Conservation (phyloP, 1,140 invertebrate genomes). For the Carposina sasakii region DNA sequence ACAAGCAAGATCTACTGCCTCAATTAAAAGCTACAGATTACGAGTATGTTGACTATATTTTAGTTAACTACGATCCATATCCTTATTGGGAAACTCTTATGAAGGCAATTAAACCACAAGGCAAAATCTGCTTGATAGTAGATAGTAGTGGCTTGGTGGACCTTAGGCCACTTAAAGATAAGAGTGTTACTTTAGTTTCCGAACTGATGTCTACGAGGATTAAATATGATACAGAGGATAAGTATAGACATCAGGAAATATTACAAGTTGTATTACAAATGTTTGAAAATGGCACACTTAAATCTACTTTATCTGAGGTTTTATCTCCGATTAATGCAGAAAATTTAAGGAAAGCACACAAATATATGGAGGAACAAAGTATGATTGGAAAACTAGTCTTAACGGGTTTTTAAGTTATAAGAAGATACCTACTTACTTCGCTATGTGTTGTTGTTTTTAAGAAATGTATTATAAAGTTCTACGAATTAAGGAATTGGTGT, state of each 20-base stretch:
- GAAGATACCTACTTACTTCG: too few species aligned
- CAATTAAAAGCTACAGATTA: conserved; percentile 43
- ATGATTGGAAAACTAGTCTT: conserved; percentile 52
- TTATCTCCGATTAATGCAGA: conserved; percentile 53
- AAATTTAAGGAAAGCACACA: conserved; percentile 49
- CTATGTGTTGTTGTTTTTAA: too few species aligned
- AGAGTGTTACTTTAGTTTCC: conserved; percentile 53
- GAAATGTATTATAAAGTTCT: too few species aligned
- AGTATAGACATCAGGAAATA: conserved; percentile 44
- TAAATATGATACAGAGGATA: conserved; percentile 55
- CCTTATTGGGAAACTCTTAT: conserved; percentile 58
- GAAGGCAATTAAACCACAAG: conserved; percentile 52
- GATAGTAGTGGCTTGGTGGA: conserved; percentile 54
- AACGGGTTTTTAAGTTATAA: conserved; percentile 38
- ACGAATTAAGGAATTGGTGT: too few species aligned
- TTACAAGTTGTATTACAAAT: conserved; percentile 45
- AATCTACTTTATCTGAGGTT: conserved; percentile 43
- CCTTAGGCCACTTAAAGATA: conserved; percentile 48
- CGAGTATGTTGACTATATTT: conserved; percentile 50
- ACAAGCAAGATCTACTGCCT: conserved; percentile 43
- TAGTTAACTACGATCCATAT: conserved; percentile 57
- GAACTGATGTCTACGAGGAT: conserved; percentile 60
- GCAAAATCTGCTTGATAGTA: conserved; percentile 55
- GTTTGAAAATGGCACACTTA: conserved; percentile 45
- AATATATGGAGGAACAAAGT: conserved; percentile 39